Evolutionary conservation across 2,888 invertebrate species (phyloP).

Genomic region (Hofmannophila pseudospretella): DNA sequence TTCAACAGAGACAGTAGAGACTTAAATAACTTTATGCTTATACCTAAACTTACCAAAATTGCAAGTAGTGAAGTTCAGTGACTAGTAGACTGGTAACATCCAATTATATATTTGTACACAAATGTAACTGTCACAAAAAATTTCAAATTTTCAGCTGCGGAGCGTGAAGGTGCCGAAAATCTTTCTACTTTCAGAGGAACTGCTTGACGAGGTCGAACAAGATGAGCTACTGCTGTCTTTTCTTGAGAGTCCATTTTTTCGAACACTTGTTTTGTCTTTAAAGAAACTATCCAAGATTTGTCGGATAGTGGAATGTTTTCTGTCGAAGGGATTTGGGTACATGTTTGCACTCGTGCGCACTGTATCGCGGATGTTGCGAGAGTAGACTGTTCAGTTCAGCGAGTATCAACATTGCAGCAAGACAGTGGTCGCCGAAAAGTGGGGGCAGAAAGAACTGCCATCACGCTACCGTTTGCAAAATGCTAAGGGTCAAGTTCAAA

Average conservation of each 20-base stretch:
- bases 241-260: constrained; percentile 44
- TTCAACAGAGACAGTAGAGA: too few species aligned
- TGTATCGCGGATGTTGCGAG: constrained; percentile 26
- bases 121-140: constrained; percentile 17
- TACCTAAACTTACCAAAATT: constrained; percentile 26
- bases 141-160: constrained; percentile 25
- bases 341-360: constrained; percentile 52
- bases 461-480: constrained; percentile 28
- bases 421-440: constrained; percentile 5
- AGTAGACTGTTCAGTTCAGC: constrained; percentile 18
- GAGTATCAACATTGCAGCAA: constrained; percentile 5
- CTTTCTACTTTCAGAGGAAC: constrained; percentile 22
- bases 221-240: constrained; percentile 45
- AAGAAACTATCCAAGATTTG: constrained; percentile 81
- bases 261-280: constrained; percentile 44
- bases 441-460: constrained; percentile 6
- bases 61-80: constrained; percentile 27
- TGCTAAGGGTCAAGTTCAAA: constrained; percentile 44
- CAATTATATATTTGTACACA: constrained; percentile 21
- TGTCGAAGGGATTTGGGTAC: constrained; percentile 84
- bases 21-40: too few species aligned
- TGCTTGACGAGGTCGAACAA: constrained; percentile 25
- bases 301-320: constrained; percentile 83
- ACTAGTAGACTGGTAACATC: constrained; percentile 30
- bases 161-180: constrained; percentile 22